Percentiles rank a stretch among this genome's conserved stretches.
phyloP scores from a whole-genome alignment of 2,113 vertebrate genomes.

The Prunella fulvescens region DNA sequence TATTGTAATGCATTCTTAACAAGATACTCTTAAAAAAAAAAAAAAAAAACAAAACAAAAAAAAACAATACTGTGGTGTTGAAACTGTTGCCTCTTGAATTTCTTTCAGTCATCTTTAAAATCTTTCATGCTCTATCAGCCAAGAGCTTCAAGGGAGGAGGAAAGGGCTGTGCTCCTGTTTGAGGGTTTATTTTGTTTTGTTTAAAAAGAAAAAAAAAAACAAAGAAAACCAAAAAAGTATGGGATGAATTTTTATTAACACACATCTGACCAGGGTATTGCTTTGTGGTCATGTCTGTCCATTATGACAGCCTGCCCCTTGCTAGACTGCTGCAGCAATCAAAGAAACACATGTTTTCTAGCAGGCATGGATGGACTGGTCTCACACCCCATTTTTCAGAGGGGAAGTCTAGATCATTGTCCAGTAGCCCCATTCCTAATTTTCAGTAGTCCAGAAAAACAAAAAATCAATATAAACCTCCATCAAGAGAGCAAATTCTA shows the following conservation, averaged over 20 bases:
- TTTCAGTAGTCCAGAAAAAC: not conserved
- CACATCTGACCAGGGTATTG: fast-evolving
- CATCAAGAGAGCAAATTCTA: not conserved
- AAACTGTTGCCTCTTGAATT: not conserved
- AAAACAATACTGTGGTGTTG: not conserved
- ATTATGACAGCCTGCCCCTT: not conserved
- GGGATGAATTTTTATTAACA: not conserved
- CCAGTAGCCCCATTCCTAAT: not conserved
- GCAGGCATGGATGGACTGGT: not conserved
- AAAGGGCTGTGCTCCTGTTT: not conserved
- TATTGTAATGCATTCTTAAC: not conserved
- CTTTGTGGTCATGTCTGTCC: not conserved
- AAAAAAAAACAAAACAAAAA: too few species aligned
- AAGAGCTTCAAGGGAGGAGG: not conserved
- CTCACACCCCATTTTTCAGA: not conserved
- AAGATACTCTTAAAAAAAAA: not conserved
- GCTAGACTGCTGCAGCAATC: not conserved
- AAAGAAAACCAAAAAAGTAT: not conserved
- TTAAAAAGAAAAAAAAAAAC: not conserved
- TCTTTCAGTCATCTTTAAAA: not conserved
- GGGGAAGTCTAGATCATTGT: not conserved
- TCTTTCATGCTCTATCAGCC: not conserved
- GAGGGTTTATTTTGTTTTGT: not conserved
- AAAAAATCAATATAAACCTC: not conserved
- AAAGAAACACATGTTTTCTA: not conserved